Conservation (phyloP, 2,888 invertebrate species). For the Pandemis heparana region DNA sequence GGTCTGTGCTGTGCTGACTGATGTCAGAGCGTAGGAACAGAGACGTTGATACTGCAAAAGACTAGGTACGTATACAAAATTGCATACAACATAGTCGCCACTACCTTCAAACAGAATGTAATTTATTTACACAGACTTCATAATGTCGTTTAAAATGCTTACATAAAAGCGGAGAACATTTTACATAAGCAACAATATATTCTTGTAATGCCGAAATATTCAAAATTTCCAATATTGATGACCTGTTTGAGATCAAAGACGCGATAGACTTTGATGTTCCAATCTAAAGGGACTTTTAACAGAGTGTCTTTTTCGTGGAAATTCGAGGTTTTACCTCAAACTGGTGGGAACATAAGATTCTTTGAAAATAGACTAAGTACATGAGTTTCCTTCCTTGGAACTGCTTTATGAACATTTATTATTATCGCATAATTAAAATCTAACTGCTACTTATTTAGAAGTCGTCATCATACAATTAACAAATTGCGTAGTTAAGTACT, state of each 20-base stretch:
- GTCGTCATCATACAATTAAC: neutral
- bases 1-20: no score
- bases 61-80: no score
- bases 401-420: neutral
- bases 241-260: constrained; percentile 76
- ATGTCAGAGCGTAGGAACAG: no score
- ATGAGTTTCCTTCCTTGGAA: neutral
- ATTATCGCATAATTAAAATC: neutral
- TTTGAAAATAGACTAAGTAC: neutral
- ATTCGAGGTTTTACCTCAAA: constrained; percentile 60
- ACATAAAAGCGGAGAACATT: constrained; percentile 13
- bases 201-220: constrained; percentile 48
- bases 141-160: neutral
- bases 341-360: constrained; percentile 7
- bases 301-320: constrained; percentile 67
- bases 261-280: constrained; percentile 78
- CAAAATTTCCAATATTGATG: constrained; percentile 74
- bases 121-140: neutral
- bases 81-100: neutral
- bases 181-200: constrained; percentile 30
- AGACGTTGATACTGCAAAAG: no score
- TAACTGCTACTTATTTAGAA: neutral
- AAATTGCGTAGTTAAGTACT: neutral
- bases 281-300: constrained; percentile 72
- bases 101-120: neutral